Conservation (phyloP, 1,140 invertebrate species). For the Zeugodacus cucurbitae region DNA sequence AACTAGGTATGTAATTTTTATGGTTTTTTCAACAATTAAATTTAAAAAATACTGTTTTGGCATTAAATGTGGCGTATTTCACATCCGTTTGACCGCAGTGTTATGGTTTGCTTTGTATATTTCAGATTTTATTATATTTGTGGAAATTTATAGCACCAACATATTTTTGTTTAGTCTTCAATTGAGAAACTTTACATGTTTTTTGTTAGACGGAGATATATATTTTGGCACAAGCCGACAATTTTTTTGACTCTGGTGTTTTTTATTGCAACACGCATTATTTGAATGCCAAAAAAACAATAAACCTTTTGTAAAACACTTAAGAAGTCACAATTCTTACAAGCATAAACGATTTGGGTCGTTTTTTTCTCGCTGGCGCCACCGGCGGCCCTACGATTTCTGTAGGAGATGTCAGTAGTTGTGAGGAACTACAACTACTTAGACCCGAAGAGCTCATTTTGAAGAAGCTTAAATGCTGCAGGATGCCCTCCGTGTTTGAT, state of each 20-base stretch:
- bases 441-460: conserved; percentile 57
- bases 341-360: conserved; percentile 58
- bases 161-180: background rate
- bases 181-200: background rate
- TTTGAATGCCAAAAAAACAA: too few relatives aligned
- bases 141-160: background rate
- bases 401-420: conserved; percentile 10
- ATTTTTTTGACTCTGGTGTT: too few relatives aligned
- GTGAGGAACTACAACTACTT: conserved; percentile 51
- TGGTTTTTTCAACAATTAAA: background rate
- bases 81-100: background rate
- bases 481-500: conserved; percentile 15
- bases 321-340: background rate
- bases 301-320: too few relatives aligned
- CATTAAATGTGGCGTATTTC: background rate
- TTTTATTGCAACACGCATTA: too few relatives aligned
- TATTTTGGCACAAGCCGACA: too few relatives aligned
- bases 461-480: conserved; percentile 40
- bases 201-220: too few relatives aligned
- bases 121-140: background rate
- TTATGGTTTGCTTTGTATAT: background rate
- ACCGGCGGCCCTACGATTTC: conserved; percentile 52
- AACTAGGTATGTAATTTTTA: background rate
- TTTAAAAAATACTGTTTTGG: background rate
- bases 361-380: conserved; percentile 57